Percentiles rank a stretch among this genome's conserved stretches.
Conservation (phyloP, 2,797 vertebrate species). For the Neosalanx taihuensis region DNA sequence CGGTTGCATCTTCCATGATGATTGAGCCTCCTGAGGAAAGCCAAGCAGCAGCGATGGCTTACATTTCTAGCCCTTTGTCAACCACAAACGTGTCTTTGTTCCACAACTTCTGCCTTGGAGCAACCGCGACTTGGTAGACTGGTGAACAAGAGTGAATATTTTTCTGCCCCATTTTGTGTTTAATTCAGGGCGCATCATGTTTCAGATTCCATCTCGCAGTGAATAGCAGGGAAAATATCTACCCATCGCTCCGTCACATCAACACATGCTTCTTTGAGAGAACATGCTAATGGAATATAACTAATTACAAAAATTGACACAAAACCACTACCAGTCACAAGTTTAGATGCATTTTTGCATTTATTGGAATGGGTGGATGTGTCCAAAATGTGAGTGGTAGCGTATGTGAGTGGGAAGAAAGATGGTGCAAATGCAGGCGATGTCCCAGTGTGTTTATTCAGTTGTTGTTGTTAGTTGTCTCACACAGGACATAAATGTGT, state of each 20-base stretch:
- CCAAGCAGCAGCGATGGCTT: slow-evolving; percentile 65
- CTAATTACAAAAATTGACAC: background rate
- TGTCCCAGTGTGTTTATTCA: background rate
- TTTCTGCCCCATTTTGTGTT: slow-evolving; percentile 68
- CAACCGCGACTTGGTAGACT: slow-evolving; percentile 57
- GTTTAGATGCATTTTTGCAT: too few species aligned
- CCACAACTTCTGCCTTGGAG: slow-evolving; percentile 63
- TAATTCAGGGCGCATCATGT: slow-evolving; percentile 62
- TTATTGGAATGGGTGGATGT: too few species aligned
- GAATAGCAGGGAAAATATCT: slow-evolving; percentile 28
- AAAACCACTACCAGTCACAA: background rate
- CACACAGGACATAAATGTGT: background rate
- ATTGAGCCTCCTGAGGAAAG: slow-evolving; percentile 73
- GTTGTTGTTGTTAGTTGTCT: background rate
- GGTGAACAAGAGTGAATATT: slow-evolving; percentile 62
- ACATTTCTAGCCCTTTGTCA: slow-evolving; percentile 68
- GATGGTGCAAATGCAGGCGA: background rate
- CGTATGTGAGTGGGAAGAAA: too few species aligned
- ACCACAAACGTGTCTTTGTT: slow-evolving; percentile 74
- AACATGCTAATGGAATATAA: slow-evolving; percentile 13
- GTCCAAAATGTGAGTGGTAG: too few species aligned
- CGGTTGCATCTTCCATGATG: slow-evolving; percentile 53
- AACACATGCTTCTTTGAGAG: slow-evolving; percentile 27
- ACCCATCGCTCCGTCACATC: slow-evolving; percentile 36
- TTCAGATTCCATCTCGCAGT: slow-evolving; percentile 45